A percentile compares a stretch with the other conserved stretches of the same genome.
These are phyloP conservation scores for Dryobotodes eremita DNA, from an alignment of 2,888 invertebrate species.

Conservation along the genomic window DNA sequence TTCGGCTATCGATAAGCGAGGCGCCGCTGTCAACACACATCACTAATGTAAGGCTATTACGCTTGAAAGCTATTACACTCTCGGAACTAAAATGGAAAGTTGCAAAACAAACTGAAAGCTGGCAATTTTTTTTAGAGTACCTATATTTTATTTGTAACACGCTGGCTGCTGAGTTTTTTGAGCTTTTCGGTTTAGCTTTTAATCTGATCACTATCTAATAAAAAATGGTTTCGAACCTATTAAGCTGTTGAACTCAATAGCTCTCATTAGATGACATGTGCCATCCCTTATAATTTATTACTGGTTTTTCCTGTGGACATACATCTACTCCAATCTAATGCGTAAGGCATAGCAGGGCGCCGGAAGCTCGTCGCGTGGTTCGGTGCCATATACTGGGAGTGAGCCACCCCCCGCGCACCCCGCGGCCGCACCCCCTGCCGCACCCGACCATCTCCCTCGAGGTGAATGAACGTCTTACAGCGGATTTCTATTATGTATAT, in stretches of 20 bases:
- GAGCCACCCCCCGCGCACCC: slow-evolving; percentile 49
- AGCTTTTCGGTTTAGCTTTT: background rate
- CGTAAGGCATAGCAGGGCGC: slow-evolving; percentile 56
- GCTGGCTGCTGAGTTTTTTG: background rate
- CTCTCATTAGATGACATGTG: slow-evolving; percentile 24
- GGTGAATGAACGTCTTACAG: slow-evolving; percentile 84
- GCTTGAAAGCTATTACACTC: slow-evolving; percentile 55
- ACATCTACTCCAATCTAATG: slow-evolving; percentile 58
- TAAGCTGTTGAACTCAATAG: background rate
- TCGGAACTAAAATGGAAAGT: slow-evolving; percentile 61
- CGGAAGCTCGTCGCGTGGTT: slow-evolving; percentile 71
- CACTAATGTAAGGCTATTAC: slow-evolving; percentile 64
- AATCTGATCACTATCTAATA: background rate
- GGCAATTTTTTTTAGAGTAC: slow-evolving; percentile 12
- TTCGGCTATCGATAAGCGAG: slow-evolving; percentile 80
- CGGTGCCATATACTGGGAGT: slow-evolving; percentile 62
- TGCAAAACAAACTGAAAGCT: slow-evolving; percentile 46
- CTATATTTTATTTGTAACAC: background rate
- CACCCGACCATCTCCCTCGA: slow-evolving; percentile 72
- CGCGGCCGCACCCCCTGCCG: slow-evolving; percentile 56
- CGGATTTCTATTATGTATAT: slow-evolving; percentile 78
- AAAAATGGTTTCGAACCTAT: background rate
- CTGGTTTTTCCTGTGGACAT: slow-evolving; percentile 46
- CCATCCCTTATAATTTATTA: slow-evolving; percentile 39
- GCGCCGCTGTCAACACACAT: slow-evolving; percentile 75